Conservation (phyloP, 2,888 invertebrate species). For the Nemotelus nigrinus region DNA sequence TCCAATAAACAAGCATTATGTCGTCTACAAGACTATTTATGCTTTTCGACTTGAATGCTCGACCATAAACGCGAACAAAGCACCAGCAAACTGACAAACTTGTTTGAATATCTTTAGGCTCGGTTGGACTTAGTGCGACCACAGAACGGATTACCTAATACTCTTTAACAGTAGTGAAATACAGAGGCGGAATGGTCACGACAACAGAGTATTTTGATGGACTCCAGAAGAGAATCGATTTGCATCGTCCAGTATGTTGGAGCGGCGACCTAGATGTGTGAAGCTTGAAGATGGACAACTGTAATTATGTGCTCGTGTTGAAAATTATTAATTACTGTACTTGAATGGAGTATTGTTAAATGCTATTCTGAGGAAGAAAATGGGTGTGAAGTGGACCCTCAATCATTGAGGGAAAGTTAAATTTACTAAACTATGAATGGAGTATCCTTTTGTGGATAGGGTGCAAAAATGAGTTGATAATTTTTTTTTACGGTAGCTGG, state of each 20-base stretch:
- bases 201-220: slow-evolving; percentile 27
- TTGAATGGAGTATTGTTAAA: not conserved
- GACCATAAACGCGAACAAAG: not conserved
- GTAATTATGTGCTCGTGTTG: slow-evolving; percentile 32
- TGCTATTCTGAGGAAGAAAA: too few relatives aligned
- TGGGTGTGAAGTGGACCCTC: too few relatives aligned
- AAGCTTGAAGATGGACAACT: slow-evolving; percentile 6
- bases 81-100: slow-evolving; percentile 1
- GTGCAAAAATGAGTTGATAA: too few relatives aligned
- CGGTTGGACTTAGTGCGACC: not conserved
- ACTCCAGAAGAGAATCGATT: not conserved
- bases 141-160: slow-evolving; percentile 2
- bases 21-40: slow-evolving; percentile 28
- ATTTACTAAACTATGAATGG: too few relatives aligned
- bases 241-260: slow-evolving; percentile 3
- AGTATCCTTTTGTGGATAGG: too few relatives aligned
- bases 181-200: slow-evolving; percentile 37
- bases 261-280: not conserved
- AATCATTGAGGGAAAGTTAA: too few relatives aligned
- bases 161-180: slow-evolving; percentile 35
- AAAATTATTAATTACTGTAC: slow-evolving; percentile 3
- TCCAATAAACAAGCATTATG: slow-evolving; percentile 21
- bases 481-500: too few relatives aligned
- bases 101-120: not conserved
- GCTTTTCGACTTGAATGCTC: slow-evolving; percentile 3